phyloP scores from a whole-genome alignment of 2,113 vertebrate species.

The Datnioides undecimradiatus region DNA sequence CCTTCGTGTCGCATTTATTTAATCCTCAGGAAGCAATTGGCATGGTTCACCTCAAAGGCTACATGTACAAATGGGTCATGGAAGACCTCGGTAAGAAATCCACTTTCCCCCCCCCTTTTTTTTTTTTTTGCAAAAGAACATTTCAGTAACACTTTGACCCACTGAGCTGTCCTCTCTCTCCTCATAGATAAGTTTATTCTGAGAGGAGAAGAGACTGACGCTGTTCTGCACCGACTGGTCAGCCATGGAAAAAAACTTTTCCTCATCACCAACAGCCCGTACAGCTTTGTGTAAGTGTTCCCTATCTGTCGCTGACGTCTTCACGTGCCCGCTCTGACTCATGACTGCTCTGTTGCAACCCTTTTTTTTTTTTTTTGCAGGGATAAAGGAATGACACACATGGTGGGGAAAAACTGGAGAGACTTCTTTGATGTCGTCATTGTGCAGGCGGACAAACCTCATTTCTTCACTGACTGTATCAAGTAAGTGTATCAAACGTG shows the following conservation, averaged over 20 bases:
- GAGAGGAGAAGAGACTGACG: conserved; percentile 86
- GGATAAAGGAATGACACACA: conserved; percentile 89
- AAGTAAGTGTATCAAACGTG: conserved; percentile 82
- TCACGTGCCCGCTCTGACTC: conserved; percentile 10
- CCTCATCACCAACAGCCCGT: conserved; percentile 91
- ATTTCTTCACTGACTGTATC: conserved; percentile 89
- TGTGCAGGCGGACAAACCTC: conserved; percentile 90
- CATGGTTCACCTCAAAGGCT: conserved; percentile 89
- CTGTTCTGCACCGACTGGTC: conserved; percentile 86
- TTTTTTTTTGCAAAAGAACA: background rate
- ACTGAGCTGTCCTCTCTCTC: background rate
- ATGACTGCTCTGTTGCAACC: background rate
- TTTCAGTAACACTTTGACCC: background rate
- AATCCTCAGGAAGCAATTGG: conserved; percentile 86
- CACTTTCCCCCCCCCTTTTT: too few relatives aligned
- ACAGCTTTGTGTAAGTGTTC: conserved; percentile 89
- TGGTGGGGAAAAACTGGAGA: conserved; percentile 89
- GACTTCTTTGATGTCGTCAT: conserved; percentile 90
- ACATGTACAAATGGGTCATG: conserved; percentile 92
- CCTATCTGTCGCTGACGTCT: background rate
- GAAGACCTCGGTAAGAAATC: conserved; percentile 85
- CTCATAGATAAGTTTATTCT: conserved; percentile 87
- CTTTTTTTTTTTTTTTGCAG: conserved; percentile 60
- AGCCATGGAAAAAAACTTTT: conserved; percentile 87
- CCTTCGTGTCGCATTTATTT: conserved; percentile 5